Evolutionary conservation across 2,113 vertebrate genomes (phyloP), one percentile per base, ranked within the genome.

Genomic region (Lophura nycthemera): DNA sequence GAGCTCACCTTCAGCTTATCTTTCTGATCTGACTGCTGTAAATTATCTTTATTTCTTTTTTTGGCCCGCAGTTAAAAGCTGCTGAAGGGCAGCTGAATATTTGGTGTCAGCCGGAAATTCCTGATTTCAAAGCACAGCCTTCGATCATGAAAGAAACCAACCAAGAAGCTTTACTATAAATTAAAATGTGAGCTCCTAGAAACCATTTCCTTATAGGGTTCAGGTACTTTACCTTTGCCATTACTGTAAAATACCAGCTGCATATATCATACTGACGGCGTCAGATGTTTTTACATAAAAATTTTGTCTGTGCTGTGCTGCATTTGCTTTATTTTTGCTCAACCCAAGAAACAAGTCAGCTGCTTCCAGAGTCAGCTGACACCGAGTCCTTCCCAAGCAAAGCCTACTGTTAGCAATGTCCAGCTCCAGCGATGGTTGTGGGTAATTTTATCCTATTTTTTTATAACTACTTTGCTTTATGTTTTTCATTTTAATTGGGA

Each of bases 41-140:
- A 93, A 69, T 48, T 0, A 20, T 17, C 14, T 18, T 18, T 6
- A 3, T 2, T n/a, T 15, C 25, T 54, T 24, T n/a, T 61, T 43
- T 66, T 86, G 25, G 63, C 86, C 92, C 61, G 63, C 27, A 56
- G n/a, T 88, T 90, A 67, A 93, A 92, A 95, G 72, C 80, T 77
- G 42, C 10, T 43, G 19, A 74, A 92, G 52, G 83, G 71, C 42
- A 83, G 29, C 10, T 74, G 79, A 74, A 42, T 88, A 67, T 81
- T 91, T 91, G 80, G 20, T 32, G 45, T 74, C 61, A 74, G 14
- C 66, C 43, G 50, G 83, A 94, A 95, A 71, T n/a, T 83, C 92
- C 74, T 86, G 76, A 67, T 90, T 83, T 81, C 79, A 56, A 90
- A 93, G 65, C 14, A 73, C 14, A 76, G n/a, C 40, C 75, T 32